Conservation (phyloP, 2,888 invertebrate genomes). For the Parascotia fuliginaria region DNA sequence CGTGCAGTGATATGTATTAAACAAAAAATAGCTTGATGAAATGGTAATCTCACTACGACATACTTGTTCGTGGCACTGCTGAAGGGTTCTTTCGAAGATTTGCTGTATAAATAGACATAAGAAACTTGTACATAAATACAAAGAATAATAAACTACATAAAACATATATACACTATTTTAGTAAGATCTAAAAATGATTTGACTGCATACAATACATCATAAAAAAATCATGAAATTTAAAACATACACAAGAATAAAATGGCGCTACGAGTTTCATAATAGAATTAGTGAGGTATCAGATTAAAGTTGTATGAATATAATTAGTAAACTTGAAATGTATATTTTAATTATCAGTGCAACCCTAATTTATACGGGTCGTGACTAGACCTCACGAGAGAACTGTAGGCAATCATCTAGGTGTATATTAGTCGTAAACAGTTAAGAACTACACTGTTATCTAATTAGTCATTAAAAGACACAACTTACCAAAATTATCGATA, state of each 20-base stretch:
- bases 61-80: constrained; percentile 68
- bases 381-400: too few relatives aligned
- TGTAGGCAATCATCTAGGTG: too few relatives aligned
- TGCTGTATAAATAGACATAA: constrained; percentile 62
- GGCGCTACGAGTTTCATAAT: too few relatives aligned
- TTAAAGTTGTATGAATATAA: too few relatives aligned
- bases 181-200: too few relatives aligned
- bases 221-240: too few relatives aligned
- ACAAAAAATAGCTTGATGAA: neutral
- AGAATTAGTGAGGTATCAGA: too few relatives aligned
- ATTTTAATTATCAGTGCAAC: too few relatives aligned
- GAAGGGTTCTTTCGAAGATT: constrained; percentile 70
- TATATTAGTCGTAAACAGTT: neutral
- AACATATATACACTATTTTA: constrained; percentile 18
- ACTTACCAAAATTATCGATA: constrained; percentile 92
- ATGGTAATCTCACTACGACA: constrained; percentile 57
- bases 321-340: too few relatives aligned
- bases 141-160: constrained; percentile 6
- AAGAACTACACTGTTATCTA: neutral
- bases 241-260: too few relatives aligned
- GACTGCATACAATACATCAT: too few relatives aligned
- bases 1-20: neutral
- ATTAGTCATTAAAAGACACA: neutral
- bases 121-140: constrained; percentile 14
- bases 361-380: too few relatives aligned